Evolutionary conservation across 2,113 vertebrate genomes (phyloP), one percentile per base, ranked within the genome.

Genomic region (Vidua chalybeata): DNA sequence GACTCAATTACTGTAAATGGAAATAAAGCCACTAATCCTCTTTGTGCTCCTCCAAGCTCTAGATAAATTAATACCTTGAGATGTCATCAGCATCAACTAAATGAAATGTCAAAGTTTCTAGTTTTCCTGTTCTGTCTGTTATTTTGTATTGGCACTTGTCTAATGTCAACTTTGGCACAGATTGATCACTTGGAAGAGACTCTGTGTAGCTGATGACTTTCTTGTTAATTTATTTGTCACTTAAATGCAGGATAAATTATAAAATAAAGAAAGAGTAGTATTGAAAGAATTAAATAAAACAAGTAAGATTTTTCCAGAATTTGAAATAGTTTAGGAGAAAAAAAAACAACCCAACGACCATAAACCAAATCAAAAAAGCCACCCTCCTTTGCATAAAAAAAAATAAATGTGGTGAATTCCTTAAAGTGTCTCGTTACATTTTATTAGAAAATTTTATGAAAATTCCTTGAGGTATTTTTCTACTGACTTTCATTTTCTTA

Each of bases 371-470:
- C 7, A 45, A 71, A 49, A 39, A 55, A 55, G 3, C 31, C 9
- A 11, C 14, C 0, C 3, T 64, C 24, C 15, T 84, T 67, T 82
- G 5, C 28, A 15, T 68, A 33, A 73, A 68, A 79, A 22, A 22
- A 79, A 35, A 22, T 26, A 49, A 67, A 20, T 7, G 7, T 66
- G 4, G 2, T 39, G 0, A 0, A 1, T 76, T 6, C 37, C 31
- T 35, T 64, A 46, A 4, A 33, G 11, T 9, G 24, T 49, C 21
- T 80, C 37, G 4, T 45, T 64, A 48, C 54, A 84, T 58, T 48
- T 73, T 54, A 19, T 59, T 71, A 37, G 13, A 64, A 69, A 12
- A 48, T 77, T 21, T 0, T 0, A 41, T 20, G 12, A 27, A 66
- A 78, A 75, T 78, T 54, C 20, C 12, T 71, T 55, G 9, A 43